A percentile compares a stretch with the other conserved stretches of the same genome.
Conservation (phyloP, 2,888 invertebrate genomes). For the Tryphoninae sp. region DNA sequence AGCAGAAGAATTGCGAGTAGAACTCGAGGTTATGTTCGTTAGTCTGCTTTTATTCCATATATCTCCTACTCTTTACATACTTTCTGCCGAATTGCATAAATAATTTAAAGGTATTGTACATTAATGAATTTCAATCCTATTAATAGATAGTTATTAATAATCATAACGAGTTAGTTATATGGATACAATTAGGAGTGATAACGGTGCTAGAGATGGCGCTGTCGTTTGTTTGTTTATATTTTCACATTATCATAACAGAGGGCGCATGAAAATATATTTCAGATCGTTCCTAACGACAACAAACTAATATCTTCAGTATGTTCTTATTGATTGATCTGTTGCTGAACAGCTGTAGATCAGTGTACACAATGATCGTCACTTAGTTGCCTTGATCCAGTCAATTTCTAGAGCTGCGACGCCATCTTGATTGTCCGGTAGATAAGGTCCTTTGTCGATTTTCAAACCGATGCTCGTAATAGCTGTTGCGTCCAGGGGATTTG, state of each 20-base stretch:
- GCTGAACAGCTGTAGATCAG: background rate
- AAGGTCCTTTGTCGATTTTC: slow-evolving; percentile 81
- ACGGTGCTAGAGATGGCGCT: background rate
- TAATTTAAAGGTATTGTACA: background rate
- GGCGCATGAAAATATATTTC: background rate
- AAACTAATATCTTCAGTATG: no score
- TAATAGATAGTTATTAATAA: background rate
- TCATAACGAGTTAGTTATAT: background rate
- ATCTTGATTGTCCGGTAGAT: slow-evolving; percentile 80
- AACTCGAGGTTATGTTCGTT: slow-evolving; percentile 7
- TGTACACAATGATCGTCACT: slow-evolving; percentile 58
- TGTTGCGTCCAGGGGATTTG: slow-evolving; percentile 78
- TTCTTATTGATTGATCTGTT: no score
- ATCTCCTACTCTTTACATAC: background rate
- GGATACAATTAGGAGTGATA: background rate
- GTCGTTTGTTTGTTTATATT: background rate
- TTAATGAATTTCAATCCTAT: background rate
- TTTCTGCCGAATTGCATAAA: background rate
- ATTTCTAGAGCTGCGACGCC: slow-evolving; percentile 81
- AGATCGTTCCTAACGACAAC: no score
- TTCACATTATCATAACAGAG: background rate
- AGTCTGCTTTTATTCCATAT: background rate
- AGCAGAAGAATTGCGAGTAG: background rate
- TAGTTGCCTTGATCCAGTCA: slow-evolving; percentile 80
- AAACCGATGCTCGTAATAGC: slow-evolving; percentile 80